Base-by-base conservation (phyloP, 2,113 vertebrate species). In the Plecotus auritus region DNA sequence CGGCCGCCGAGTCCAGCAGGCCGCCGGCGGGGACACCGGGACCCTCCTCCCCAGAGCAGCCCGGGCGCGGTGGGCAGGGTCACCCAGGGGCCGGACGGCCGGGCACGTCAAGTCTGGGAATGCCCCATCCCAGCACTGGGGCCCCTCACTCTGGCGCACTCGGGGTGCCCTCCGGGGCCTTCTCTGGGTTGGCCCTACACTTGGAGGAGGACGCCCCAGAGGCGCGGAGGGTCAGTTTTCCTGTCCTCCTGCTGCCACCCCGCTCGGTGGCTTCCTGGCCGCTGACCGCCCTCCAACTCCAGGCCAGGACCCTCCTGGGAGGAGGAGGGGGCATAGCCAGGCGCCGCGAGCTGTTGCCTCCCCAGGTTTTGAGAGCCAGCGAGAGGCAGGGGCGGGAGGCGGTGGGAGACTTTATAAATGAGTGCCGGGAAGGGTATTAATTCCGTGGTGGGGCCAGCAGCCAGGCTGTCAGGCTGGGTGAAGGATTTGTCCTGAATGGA, bases 401-500 rank as follows among this genome's bases (percentile, higher is more conserved):
- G 77, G 35, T 35, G 30, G 74, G 56, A 74, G 81, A 73, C 95
- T 96, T 96, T 95, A 92, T 85, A 94, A 96, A 97, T 64, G 95
- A 82, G 93, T 61, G 64, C 69, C 1, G 59, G 86, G 91, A 87
- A 96, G 81, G 95, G 78, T 87, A 96, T 96, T 96, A 77, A 96
- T 96, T 95, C 82, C 95, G 93, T 5, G 94, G 95, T 14, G 91
- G 91, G 97, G 69, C 85, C 61, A 0, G 93, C 92, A 42, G 96
- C 88, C 37, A 78, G 95, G 87, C 95, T 95, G 76, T 72, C 85
- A 97, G 96, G 90, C 90, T 92, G 95, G 90, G 93, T 78, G 66
- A 95, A 76, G 84, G 96, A 80, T 98, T 98, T 97, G 96, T 95
- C 37, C 12, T 54, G 61, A 95, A 85, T 97, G 96, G 94, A 67